Conservation (phyloP, 2,888 invertebrate species). For the Carabus problematicus region DNA sequence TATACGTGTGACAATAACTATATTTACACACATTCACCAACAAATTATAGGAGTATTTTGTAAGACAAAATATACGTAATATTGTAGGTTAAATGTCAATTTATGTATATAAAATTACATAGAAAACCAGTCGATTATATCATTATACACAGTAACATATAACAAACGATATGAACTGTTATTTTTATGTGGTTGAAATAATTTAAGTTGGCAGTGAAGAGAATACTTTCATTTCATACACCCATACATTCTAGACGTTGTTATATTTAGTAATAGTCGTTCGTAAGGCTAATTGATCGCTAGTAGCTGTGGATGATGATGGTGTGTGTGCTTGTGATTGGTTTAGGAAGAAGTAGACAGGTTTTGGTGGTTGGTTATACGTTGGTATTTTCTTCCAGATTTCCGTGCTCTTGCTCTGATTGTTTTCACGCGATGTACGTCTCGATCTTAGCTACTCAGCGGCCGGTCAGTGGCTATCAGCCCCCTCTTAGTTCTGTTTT, state of each 20-base stretch:
- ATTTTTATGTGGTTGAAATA: neutral
- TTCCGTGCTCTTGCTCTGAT: constrained; percentile 78
- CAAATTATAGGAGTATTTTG: too few relatives aligned
- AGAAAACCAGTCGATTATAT: too few relatives aligned
- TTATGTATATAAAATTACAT: too few relatives aligned
- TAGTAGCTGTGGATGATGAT: constrained; percentile 27
- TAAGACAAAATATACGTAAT: too few relatives aligned
- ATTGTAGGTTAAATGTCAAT: too few relatives aligned
- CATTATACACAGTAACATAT: constrained; percentile 7
- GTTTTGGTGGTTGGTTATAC: constrained; percentile 44
- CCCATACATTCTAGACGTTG: neutral
- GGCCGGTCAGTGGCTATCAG: constrained; percentile 59
- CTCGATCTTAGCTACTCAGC: constrained; percentile 63
- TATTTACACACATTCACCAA: too few relatives aligned
- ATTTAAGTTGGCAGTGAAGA: neutral
- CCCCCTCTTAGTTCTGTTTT: constrained; percentile 50
- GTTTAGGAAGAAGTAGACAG: neutral
- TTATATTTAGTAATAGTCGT: neutral
- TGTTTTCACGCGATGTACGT: constrained; percentile 72
- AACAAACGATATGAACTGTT: constrained; percentile 4
- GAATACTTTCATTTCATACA: neutral
- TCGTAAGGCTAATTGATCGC: neutral
- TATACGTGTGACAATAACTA: too few relatives aligned
- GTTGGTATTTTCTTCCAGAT: constrained; percentile 69
- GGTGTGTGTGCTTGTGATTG: constrained; percentile 29